Evolutionary conservation across 2,797 vertebrate genomes (phyloP).

Genomic region (Setipinna tenuifilis): DNA sequence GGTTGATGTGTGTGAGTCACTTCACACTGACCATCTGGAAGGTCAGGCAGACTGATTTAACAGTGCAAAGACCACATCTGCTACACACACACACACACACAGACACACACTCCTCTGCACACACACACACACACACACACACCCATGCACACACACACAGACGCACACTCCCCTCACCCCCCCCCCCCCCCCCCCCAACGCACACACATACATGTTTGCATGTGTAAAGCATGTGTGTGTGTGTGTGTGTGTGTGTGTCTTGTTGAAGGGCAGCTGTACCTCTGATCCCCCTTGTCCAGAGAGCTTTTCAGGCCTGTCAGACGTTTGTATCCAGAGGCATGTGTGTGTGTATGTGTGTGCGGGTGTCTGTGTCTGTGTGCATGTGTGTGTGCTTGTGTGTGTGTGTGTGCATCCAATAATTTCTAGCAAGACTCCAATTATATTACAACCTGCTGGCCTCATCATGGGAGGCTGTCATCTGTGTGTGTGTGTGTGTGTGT

Average conservation of each 20-base stretch:
- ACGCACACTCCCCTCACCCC: background rate
- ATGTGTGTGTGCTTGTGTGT: background rate
- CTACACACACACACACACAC: too few relatives aligned
- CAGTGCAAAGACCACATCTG: too few relatives aligned
- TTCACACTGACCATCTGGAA: too few relatives aligned
- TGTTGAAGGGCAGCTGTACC: too few relatives aligned
- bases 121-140: background rate
- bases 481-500: background rate
- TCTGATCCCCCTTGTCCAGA: too few relatives aligned
- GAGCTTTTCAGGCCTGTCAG: too few relatives aligned
- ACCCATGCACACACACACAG: background rate
- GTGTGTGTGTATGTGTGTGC: too few relatives aligned
- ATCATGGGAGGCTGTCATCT: background rate
- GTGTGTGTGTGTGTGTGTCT: background rate
- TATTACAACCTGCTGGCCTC: background rate
- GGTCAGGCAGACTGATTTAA: too few relatives aligned
- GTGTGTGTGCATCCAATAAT: background rate
- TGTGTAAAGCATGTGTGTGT: background rate
- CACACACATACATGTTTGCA: background rate
- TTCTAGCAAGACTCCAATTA: background rate
- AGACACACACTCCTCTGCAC: too few relatives aligned
- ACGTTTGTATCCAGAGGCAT: background rate
- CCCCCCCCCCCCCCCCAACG: too few relatives aligned
- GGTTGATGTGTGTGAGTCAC: too few relatives aligned
- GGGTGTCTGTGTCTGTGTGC: too few relatives aligned